Evolutionary conservation across 92 coral and sea anemone species (phyloP).

Genomic region (Paramuricea clavata): DNA sequence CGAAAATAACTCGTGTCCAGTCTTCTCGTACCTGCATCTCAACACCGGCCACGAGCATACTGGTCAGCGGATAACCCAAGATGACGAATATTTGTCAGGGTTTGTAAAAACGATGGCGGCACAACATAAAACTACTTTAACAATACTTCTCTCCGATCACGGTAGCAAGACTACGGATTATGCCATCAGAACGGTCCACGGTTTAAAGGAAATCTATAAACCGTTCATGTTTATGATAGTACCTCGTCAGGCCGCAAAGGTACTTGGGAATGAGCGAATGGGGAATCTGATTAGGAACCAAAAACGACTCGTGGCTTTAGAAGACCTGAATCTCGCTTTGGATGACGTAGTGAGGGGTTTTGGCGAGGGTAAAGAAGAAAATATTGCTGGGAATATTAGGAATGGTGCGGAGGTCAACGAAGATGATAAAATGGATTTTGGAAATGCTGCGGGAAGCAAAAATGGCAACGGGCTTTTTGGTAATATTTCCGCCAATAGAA

Average conservation of each 20-base stretch:
- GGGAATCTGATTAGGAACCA: slow-evolving; percentile 73
- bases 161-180: slow-evolving; percentile 89
- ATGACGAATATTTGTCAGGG: slow-evolving; percentile 72
- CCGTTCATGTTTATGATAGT: slow-evolving; percentile 90
- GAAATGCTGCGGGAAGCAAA: slow-evolving; percentile 1
- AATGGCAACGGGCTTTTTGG: slow-evolving; percentile 71
- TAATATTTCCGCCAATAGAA: slow-evolving; percentile 78
- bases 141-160: slow-evolving; percentile 87
- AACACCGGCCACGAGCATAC: slow-evolving; percentile 89
- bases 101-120: slow-evolving; percentile 75
- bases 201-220: slow-evolving; percentile 84
- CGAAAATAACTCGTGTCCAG: slow-evolving; percentile 49
- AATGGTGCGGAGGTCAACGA: background rate
- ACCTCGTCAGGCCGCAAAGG: slow-evolving; percentile 82
- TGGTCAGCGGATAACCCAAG: slow-evolving; percentile 82
- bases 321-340: slow-evolving; percentile 78
- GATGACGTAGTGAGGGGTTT: slow-evolving; percentile 53
- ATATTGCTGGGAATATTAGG: background rate
- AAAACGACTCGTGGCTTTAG: slow-evolving; percentile 76
- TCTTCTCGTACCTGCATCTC: slow-evolving; percentile 79
- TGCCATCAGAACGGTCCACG: slow-evolving; percentile 76
- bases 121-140: slow-evolving; percentile 74
- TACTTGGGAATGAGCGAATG: slow-evolving; percentile 78
- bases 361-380: background rate
- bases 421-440: background rate